Conservation (phyloP, 2,888 invertebrate genomes). For the Nycteola revayana region DNA sequence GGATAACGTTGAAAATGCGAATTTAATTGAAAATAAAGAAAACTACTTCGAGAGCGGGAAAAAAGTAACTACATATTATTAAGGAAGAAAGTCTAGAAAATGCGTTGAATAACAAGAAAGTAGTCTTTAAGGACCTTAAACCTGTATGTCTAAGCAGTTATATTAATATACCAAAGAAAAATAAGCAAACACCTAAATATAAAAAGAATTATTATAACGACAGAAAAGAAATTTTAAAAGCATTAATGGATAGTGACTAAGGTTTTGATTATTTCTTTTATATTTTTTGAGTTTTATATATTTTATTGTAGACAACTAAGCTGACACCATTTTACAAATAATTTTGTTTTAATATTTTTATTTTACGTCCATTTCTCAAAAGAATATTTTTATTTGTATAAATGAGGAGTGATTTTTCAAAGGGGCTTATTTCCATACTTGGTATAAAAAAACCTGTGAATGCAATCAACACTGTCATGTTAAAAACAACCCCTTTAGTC, state of each 20-base stretch:
- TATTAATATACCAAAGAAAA: conserved; percentile 5
- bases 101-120: conserved; percentile 9
- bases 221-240: conserved; percentile 9
- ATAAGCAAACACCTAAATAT: conserved; percentile 5
- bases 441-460: too few relatives aligned
- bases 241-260: conserved; percentile 8
- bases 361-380: not conserved
- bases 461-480: too few relatives aligned
- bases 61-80: conserved; percentile 10
- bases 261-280: conserved; percentile 6
- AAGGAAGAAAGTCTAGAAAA: conserved; percentile 10
- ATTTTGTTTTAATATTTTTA: not conserved
- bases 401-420: too few relatives aligned
- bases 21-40: conserved; percentile 8
- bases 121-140: too few relatives aligned
- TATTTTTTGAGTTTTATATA: conserved; percentile 5
- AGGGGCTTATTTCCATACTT: too few relatives aligned
- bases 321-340: conserved; percentile 4
- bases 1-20: conserved; percentile 3
- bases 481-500: too few relatives aligned
- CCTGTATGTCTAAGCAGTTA: conserved; percentile 5
- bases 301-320: conserved; percentile 4
- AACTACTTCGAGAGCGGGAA: conserved; percentile 8
- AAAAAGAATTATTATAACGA: conserved; percentile 8
- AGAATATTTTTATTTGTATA: not conserved